Percentiles rank a stretch among this genome's conserved stretches.
Evolutionary conservation across 2,797 vertebrate species (phyloP).

Genomic region (Amblyopsis hoosieri): DNA sequence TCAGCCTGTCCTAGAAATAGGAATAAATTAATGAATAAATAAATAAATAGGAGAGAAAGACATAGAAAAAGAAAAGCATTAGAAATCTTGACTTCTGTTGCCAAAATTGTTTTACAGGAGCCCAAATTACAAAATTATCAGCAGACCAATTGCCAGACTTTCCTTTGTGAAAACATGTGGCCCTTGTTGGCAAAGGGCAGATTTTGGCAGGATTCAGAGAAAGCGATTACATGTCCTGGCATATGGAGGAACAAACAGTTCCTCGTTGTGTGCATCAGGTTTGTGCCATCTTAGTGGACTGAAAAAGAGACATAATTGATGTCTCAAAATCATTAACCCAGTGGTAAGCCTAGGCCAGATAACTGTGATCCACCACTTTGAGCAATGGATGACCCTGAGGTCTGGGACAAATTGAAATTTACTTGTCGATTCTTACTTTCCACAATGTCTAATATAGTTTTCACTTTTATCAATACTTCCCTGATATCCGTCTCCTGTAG

Average conservation of each 20-base stretch:
- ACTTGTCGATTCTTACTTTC: too few species aligned
- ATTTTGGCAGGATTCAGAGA: conserved; percentile 87
- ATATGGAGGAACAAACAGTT: conserved; percentile 94
- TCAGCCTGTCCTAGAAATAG: conserved; percentile 21
- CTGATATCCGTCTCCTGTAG: too few species aligned
- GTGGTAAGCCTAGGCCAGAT: conserved; percentile 82
- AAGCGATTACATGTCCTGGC: conserved; percentile 91
- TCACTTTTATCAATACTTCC: too few species aligned
- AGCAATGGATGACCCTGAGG: conserved; percentile 61
- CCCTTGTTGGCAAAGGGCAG: conserved; percentile 78
- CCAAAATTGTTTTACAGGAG: conserved; percentile 40
- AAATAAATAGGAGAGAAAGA: conserved; percentile 11
- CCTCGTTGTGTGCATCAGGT: conserved; percentile 90
- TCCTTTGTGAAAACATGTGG: conserved; percentile 82
- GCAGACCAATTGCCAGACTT: conserved; percentile 70
- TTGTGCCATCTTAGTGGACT: conserved; percentile 85
- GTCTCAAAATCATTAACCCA: conserved; percentile 76
- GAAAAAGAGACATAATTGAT: conserved; percentile 86
- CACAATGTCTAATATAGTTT: too few species aligned
- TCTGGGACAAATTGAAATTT: not conserved
- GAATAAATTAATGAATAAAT: conserved; percentile 5
- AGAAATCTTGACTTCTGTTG: conserved; percentile 24
- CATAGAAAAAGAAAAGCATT: conserved; percentile 7
- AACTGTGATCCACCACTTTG: conserved; percentile 72
- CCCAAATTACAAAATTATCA: conserved; percentile 64